These are phyloP conservation scores for Drosophila mettleri DNA, from an alignment of 2,888 invertebrate genomes.

Conservation along the genomic window DNA sequence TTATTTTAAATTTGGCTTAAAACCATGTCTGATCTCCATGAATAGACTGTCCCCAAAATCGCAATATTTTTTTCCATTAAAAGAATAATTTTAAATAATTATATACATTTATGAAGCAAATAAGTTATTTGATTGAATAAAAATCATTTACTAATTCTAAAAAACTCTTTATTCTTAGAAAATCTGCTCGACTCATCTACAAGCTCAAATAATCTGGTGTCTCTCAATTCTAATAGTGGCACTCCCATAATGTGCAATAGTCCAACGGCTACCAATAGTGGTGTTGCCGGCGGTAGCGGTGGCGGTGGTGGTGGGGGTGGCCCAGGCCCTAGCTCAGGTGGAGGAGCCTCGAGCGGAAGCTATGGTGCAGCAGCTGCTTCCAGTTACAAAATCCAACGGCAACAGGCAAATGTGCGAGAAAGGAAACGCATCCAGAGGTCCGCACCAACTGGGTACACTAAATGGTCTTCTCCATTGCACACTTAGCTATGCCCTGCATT, in stretches of 20 bases:
- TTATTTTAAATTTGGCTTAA: too few species aligned
- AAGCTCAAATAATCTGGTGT: constrained; percentile 57
- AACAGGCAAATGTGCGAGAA: constrained; percentile 98
- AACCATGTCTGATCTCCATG: too few species aligned
- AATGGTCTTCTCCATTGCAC: constrained; percentile 82
- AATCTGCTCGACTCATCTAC: constrained; percentile 82
- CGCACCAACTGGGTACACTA: constrained; percentile 92
- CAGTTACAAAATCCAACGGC: constrained; percentile 91
- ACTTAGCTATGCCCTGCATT: constrained; percentile 28
- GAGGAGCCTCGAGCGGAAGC: constrained; percentile 39
- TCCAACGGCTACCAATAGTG: constrained; percentile 75
- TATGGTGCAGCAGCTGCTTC: constrained; percentile 67
- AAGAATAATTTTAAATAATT: too few species aligned
- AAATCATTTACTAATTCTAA: neutral
- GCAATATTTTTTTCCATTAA: too few species aligned
- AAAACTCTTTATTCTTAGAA: constrained; percentile 62
- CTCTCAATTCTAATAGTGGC: constrained; percentile 57
- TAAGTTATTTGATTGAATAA: too few species aligned
- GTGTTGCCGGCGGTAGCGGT: constrained; percentile 37
- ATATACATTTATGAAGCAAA: too few species aligned
- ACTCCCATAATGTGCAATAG: constrained; percentile 78
- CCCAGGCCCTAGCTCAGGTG: constrained; percentile 20
- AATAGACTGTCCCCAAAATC: too few species aligned
- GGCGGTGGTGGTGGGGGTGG: constrained; percentile 36
- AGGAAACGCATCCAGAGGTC: constrained; percentile 99